phyloP scores from a whole-genome alignment of 53 echinoderm and acorn worm genomes.

The Stichopus horrens region DNA sequence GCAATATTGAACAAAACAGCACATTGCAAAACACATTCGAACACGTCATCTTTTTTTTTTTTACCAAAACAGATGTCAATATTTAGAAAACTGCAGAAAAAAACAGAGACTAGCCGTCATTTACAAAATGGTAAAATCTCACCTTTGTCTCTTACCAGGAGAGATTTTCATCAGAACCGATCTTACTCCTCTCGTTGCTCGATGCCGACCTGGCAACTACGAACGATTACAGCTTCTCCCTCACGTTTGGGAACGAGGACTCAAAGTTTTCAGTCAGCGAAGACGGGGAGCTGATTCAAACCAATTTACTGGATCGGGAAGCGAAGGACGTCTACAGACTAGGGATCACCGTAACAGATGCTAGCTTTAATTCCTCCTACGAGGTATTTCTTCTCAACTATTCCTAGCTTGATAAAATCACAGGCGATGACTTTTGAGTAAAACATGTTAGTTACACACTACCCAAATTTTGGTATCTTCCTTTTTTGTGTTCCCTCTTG shows the following conservation, averaged over 20 bases:
- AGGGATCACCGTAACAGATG: constrained; percentile 26
- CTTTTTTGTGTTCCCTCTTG: no score
- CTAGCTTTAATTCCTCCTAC: background rate
- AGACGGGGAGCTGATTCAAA: constrained; percentile 71
- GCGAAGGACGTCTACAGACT: constrained; percentile 66
- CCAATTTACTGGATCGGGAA: constrained; percentile 77
- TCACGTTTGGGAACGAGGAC: constrained; percentile 66
- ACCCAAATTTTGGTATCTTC: no score
- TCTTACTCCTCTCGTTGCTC: constrained; percentile 52
- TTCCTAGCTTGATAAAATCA: no score
- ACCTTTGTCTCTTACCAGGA: constrained; percentile 51
- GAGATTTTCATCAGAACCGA: constrained; percentile 61
- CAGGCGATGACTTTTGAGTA: no score
- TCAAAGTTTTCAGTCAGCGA: constrained; percentile 38
- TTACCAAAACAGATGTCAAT: no score
- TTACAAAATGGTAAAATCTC: background rate
- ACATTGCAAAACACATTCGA: no score
- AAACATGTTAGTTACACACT: no score
- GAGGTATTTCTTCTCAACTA: background rate
- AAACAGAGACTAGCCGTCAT: no score
- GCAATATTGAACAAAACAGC: no score
- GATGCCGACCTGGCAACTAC: constrained; percentile 66
- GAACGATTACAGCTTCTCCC: constrained; percentile 70
- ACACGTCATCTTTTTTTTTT: no score
- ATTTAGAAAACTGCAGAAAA: no score